A percentile compares a stretch with the other conserved stretches of the same genome.
These are phyloP conservation scores for Apamea sordens DNA, from an alignment of 2,888 invertebrate species.

Conservation along the genomic window DNA sequence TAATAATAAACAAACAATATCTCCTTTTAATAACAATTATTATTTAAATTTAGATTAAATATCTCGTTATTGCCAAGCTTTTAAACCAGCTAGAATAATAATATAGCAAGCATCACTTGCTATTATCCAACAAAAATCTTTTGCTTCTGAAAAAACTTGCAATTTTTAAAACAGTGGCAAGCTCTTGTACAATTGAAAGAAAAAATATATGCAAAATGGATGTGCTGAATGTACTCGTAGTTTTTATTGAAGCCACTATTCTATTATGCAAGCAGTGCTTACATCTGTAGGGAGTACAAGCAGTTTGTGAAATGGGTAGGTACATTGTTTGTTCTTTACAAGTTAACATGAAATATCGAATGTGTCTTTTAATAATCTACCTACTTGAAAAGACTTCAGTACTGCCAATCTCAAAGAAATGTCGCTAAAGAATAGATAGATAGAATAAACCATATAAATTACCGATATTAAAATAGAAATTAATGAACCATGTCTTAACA, in stretches of 20 bases:
- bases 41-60: not conserved
- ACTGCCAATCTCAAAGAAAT: not conserved
- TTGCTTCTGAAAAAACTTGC: not conserved
- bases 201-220: constrained; percentile 9
- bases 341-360: not conserved
- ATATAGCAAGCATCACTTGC: not conserved
- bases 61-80: not conserved
- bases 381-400: not conserved
- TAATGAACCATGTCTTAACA: too few species aligned
- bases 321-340: constrained; percentile 3
- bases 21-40: too few species aligned
- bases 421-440: too few species aligned
- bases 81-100: not conserved
- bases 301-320: constrained; percentile 7
- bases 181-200: constrained; percentile 1
- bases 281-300: not conserved
- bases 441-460: too few species aligned
- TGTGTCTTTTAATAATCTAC: not conserved
- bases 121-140: not conserved
- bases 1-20: too few species aligned
- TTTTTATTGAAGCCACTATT: constrained; percentile 24
- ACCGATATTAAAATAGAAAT: too few species aligned
- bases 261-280: constrained; percentile 21
- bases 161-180: constrained; percentile 8
- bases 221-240: not conserved